A percentile compares a stretch with the other conserved stretches of the same genome.
These are phyloP conservation scores for Heterotis niloticus DNA, from an alignment of 2,113 vertebrate species.

Conservation along the genomic window DNA sequence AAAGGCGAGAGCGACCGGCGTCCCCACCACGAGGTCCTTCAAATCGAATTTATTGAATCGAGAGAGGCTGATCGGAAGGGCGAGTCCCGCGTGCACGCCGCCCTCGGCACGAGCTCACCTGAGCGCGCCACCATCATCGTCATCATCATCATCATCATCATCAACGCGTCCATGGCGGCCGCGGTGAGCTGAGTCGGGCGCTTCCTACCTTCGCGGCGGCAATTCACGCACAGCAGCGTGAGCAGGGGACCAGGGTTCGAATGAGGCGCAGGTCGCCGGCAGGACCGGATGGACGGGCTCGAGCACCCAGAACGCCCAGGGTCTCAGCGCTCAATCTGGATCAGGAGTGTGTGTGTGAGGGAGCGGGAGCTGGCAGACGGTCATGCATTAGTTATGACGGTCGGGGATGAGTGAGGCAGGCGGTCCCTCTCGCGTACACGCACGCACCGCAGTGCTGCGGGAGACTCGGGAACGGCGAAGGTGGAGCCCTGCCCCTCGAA, in stretches of 20 bases:
- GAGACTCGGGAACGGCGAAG: constrained; percentile 5
- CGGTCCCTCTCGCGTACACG: background rate
- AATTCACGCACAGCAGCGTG: constrained; percentile 26
- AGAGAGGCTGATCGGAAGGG: too few relatives aligned
- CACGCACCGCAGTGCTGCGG: constrained; percentile 15
- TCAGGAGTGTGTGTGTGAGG: constrained; percentile 5
- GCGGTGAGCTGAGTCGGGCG: background rate
- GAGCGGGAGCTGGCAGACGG: constrained; percentile 18
- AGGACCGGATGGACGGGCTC: background rate
- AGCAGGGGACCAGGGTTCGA: constrained; percentile 21
- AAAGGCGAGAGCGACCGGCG: background rate
- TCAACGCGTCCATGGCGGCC: background rate
- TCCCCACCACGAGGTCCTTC: background rate
- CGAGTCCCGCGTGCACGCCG: too few relatives aligned
- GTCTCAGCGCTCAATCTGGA: background rate
- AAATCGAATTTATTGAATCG: background rate
- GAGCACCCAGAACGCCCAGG: background rate
- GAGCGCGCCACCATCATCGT: too few relatives aligned
- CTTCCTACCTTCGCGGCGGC: constrained; percentile 32
- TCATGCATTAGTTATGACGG: constrained; percentile 30
- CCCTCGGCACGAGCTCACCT: background rate
- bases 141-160: background rate
- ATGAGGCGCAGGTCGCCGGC: constrained; percentile 10
- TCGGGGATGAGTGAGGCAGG: constrained; percentile 11
- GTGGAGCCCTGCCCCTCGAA: background rate